Conservation (phyloP, 2,888 invertebrate genomes). For the Entomobrya proxima region DNA sequence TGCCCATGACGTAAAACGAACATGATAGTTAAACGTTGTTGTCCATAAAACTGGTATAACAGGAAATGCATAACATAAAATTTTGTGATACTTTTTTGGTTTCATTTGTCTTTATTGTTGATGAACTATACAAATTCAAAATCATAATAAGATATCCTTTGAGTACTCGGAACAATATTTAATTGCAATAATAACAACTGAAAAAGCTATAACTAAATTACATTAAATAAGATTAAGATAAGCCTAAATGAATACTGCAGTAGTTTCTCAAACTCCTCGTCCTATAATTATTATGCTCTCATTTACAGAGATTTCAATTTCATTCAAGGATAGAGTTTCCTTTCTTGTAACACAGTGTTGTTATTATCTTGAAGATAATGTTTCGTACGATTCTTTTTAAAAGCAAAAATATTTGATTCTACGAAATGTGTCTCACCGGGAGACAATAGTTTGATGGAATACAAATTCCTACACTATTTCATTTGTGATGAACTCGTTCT, state of each 20-base stretch:
- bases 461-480: too few relatives aligned
- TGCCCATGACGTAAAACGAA: too few relatives aligned
- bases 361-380: too few relatives aligned
- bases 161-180: background rate
- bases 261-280: background rate
- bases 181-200: background rate
- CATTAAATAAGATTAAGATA: constrained; percentile 5
- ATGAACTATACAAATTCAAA: constrained; percentile 22
- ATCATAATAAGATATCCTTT: background rate
- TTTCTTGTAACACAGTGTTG: too few relatives aligned
- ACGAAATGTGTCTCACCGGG: too few relatives aligned
- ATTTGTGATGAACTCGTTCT: too few relatives aligned
- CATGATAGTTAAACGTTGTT: background rate
- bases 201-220: constrained; percentile 21
- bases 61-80: too few relatives aligned
- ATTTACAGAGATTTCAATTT: background rate
- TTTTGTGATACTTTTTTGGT: too few relatives aligned
- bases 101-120: constrained; percentile 16
- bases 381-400: too few relatives aligned
- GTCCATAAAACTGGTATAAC: background rate
- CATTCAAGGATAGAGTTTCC: background rate
- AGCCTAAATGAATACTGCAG: constrained; percentile 17
- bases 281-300: background rate
- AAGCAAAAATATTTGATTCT: too few relatives aligned
- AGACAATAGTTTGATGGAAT: too few relatives aligned